A percentile compares a stretch with the other conserved stretches of the same genome.
phyloP scores from a whole-genome alignment of 2,888 invertebrate species.

The Andrena hattorfiana region DNA sequence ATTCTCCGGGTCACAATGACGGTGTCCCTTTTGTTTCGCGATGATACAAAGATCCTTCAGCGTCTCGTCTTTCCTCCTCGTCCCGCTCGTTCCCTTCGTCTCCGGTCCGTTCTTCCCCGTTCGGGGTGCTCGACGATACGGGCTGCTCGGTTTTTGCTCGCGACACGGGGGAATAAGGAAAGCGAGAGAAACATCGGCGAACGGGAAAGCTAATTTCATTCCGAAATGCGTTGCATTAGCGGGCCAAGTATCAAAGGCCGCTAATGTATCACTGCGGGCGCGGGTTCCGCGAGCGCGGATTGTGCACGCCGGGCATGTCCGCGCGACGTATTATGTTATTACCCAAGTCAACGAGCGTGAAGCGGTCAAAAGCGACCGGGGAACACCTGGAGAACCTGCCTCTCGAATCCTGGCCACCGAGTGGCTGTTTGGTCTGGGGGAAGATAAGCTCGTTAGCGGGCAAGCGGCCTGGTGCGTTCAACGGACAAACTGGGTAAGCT shows the following conservation, averaged over 20 bases:
- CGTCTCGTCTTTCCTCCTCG: background rate
- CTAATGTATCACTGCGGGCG: conserved; percentile 68
- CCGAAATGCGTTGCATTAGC: conserved; percentile 65
- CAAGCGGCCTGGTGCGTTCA: conserved; percentile 52
- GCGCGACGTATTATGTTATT: conserved; percentile 76
- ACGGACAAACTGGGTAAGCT: conserved; percentile 58
- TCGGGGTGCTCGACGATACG: background rate
- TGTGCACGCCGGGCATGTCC: conserved; percentile 71
- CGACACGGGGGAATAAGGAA: conserved; percentile 18
- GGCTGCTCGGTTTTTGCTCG: background rate
- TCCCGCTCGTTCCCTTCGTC: background rate
- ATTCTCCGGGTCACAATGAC: conserved; percentile 9
- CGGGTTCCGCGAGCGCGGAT: conserved; percentile 69
- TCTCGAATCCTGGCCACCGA: conserved; percentile 59
- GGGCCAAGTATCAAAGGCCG: conserved; percentile 75
- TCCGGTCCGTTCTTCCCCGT: too few relatives aligned
- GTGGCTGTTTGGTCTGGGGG: conserved; percentile 35
- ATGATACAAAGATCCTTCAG: background rate
- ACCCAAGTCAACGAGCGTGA: conserved; percentile 77
- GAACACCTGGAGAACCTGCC: conserved; percentile 64
- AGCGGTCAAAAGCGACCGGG: conserved; percentile 73
- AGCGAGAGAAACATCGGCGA: background rate
- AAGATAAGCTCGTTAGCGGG: conserved; percentile 68
- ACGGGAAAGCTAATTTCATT: conserved; percentile 61
- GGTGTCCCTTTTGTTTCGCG: conserved; percentile 11